Conservation (phyloP, 2,888 invertebrate species). For the Embidobia sp. region DNA sequence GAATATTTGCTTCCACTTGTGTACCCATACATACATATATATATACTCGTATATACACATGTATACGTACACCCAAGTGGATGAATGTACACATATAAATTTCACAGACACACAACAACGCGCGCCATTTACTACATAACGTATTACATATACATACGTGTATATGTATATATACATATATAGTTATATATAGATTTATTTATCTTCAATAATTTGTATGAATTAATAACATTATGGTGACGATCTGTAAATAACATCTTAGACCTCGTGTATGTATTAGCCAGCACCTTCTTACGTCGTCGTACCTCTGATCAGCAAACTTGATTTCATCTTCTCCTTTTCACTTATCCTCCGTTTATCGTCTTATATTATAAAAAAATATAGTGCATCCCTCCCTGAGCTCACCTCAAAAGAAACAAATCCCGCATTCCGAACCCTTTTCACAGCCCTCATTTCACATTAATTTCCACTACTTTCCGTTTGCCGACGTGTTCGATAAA, state of each 20-base stretch:
- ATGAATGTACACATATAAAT: slow-evolving; percentile 71
- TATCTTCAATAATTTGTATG: slow-evolving; percentile 77
- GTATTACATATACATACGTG: slow-evolving; percentile 73
- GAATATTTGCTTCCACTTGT: no score
- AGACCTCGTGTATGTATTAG: slow-evolving; percentile 79
- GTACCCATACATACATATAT: slow-evolving; percentile 42
- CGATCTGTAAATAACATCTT: slow-evolving; percentile 79
- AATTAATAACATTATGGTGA: slow-evolving; percentile 78
- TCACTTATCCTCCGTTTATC: slow-evolving; percentile 68
- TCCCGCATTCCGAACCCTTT: slow-evolving; percentile 68
- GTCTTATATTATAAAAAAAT: slow-evolving; percentile 77
- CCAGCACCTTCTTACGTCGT: slow-evolving; percentile 79
- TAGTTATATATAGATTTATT: slow-evolving; percentile 75
- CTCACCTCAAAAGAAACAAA: slow-evolving; percentile 67
- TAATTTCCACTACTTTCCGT: slow-evolving; percentile 56
- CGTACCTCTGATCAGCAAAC: slow-evolving; percentile 68
- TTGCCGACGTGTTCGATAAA: slow-evolving; percentile 39
- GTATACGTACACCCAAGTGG: slow-evolving; percentile 35
- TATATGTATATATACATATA: slow-evolving; percentile 65
- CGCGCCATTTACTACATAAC: slow-evolving; percentile 79
- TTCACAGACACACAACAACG: slow-evolving; percentile 80
- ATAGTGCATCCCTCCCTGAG: slow-evolving; percentile 78
- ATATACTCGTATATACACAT: slow-evolving; percentile 69
- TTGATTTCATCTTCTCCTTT: slow-evolving; percentile 19
- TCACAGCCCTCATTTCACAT: slow-evolving; percentile 80